These are phyloP conservation scores for Perdix hodgsoniae DNA, from an alignment of 2,797 vertebrate genomes.

Conservation along the genomic window DNA sequence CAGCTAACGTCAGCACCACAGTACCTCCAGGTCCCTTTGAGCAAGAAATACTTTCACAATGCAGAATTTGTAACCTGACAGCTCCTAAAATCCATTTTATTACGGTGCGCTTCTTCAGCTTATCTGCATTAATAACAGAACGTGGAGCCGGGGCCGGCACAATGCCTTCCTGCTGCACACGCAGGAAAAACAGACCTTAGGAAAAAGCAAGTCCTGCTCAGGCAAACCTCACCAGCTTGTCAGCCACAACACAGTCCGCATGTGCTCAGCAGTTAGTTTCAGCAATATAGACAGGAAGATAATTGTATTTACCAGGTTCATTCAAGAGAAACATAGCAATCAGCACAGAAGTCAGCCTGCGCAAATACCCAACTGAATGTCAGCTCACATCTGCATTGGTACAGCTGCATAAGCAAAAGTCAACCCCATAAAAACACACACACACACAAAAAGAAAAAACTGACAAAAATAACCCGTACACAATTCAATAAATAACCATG, in stretches of 20 bases:
- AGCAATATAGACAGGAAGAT: not conserved
- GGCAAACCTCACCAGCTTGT: accelerated
- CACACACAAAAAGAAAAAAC: no score
- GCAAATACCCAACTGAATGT: not conserved
- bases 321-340: not conserved
- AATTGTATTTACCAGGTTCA: not conserved
- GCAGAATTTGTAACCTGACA: not conserved
- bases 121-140: not conserved
- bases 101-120: not conserved
- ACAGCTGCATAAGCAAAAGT: not conserved
- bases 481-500: not conserved
- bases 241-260: not conserved
- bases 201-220: not conserved
- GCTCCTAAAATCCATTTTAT: not conserved
- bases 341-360: not conserved
- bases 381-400: not conserved
- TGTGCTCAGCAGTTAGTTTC: not conserved
- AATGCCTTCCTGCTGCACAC: not conserved
- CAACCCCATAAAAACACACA: not conserved
- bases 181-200: not conserved
- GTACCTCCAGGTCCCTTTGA: not conserved
- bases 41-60: not conserved
- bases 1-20: not conserved
- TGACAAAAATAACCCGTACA: not conserved
- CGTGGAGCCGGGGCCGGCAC: accelerated